A percentile compares a stretch with the other conserved stretches of the same genome.
Conservation (phyloP, 1,140 invertebrate genomes). For the Drosophila takahashii region DNA sequence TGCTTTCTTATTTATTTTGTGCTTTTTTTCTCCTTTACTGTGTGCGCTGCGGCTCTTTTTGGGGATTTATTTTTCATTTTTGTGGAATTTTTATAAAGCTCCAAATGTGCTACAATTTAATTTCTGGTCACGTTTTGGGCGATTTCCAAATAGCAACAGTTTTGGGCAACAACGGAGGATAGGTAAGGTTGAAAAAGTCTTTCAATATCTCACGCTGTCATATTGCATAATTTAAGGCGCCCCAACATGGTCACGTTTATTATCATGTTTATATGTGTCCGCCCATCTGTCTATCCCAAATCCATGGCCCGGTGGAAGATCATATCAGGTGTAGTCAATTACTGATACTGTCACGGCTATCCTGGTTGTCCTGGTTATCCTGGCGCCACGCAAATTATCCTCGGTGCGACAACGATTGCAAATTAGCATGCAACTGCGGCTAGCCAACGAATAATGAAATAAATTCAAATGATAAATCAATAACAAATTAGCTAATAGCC, state of each 20-base stretch:
- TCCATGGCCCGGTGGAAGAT: constrained; percentile 18
- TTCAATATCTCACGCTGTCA: constrained; percentile 46
- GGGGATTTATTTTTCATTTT: constrained; percentile 77
- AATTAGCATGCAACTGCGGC: constrained; percentile 25
- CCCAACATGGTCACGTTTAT: constrained; percentile 34
- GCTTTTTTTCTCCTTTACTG: constrained; percentile 22
- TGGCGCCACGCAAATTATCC: constrained; percentile 32
- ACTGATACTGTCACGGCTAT: constrained; percentile 43
- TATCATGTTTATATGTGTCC: constrained; percentile 23
- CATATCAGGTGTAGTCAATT: constrained; percentile 43
- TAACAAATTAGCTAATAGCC: constrained; percentile 42
- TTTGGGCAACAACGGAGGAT: constrained; percentile 15
- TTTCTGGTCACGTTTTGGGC: constrained; percentile 78
- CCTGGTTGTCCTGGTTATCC: constrained; percentile 36
- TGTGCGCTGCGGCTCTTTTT: constrained; percentile 47
- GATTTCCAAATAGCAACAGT: constrained; percentile 73
- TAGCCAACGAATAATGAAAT: constrained; percentile 33
- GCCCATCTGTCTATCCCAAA: not conserved
- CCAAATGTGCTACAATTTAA: constrained; percentile 66
- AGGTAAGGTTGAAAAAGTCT: constrained; percentile 31
- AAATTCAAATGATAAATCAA: constrained; percentile 34
- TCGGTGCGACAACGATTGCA: constrained; percentile 1
- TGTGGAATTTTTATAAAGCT: constrained; percentile 73
- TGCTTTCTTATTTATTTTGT: constrained; percentile 29
- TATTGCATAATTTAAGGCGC: constrained; percentile 45